Evolutionary conservation across 2,113 vertebrate species (phyloP).

Genomic region (Salvelinus namaycush): DNA sequence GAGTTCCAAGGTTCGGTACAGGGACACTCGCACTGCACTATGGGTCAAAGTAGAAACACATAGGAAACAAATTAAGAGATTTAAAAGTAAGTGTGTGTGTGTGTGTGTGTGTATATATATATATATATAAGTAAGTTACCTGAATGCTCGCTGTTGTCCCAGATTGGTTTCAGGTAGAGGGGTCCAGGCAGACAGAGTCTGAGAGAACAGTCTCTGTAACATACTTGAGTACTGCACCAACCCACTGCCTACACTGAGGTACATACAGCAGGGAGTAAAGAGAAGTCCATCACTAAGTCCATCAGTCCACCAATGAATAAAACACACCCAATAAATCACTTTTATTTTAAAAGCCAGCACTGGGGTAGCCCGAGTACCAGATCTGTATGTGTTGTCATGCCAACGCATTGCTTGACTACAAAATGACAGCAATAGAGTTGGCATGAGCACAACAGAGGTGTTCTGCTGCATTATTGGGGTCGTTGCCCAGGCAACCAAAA

Average conservation of each 20-base stretch:
- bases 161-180: slow-evolving; percentile 62
- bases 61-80: no score
- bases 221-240: slow-evolving; percentile 79
- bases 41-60: background rate
- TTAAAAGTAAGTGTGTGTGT: no score
- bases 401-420: no score
- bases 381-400: no score
- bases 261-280: background rate
- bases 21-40: slow-evolving; percentile 64
- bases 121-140: slow-evolving; percentile 57
- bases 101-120: background rate
- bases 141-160: slow-evolving; percentile 86
- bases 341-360: no score
- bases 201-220: slow-evolving; percentile 82
- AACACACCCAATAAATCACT: background rate
- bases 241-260: slow-evolving; percentile 72
- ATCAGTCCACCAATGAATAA: slow-evolving; percentile 2
- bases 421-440: no score
- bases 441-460: no score
- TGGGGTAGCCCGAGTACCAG: no score
- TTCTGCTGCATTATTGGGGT: no score
- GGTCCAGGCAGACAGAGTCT: slow-evolving; percentile 82
- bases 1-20: slow-evolving; percentile 79
- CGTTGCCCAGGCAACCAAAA: no score
- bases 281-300: background rate